Evolutionary conservation across 2,797 vertebrate species (phyloP), one percentile per base, ranked within the genome.

Genomic region (Brachymystax lenok): DNA sequence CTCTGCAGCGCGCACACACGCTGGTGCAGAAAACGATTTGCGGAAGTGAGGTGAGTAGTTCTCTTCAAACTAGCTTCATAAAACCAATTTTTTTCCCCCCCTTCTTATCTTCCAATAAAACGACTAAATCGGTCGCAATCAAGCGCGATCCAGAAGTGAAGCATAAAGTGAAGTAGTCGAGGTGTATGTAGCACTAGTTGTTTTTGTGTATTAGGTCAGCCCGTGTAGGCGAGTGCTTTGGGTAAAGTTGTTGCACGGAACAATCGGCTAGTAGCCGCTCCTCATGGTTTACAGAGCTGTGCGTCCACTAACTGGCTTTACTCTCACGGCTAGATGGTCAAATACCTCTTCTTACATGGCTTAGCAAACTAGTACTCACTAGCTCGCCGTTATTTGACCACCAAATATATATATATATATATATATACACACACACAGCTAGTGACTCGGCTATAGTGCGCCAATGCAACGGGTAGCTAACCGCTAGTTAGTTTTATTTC

Each of bases 41-140:
- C 94, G 95, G 95, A 95, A 96, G 95, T 96, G 94, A 95, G 95
- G 95, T 95, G 94, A 91, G 79, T 87, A 87, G 91, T 93, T 93
- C 89, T 92, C 80, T 12, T 24, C 24, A 24, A 46, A 46, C 40
- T 46, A 79, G 91, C 91, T 93, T 87, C 84, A 85, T 86, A 90
- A 90, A 84, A 87, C 83, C 84, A 28, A 88, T 82, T 85, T 79
- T 76, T 28, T 24, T 24, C 24, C 24, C 24, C 24, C 24, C 24
- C 24, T 24, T 24, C 24, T 24, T 24, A 24, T 24, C 24, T 24
- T 24, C 24, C 24, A 24, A 24, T 24, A 24, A 24, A 24, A 24
- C 24, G 24, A 24, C 1, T 24, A 24, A 24, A 24, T 24, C 24
- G 24, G 24, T 24, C 24, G 24, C 24, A 1, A 24, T 24, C 24